Percentiles rank a stretch among this genome's conserved stretches.
These are phyloP conservation scores for Dynastes tityus DNA, from an alignment of 2,888 invertebrate genomes.

Conservation along the genomic window DNA sequence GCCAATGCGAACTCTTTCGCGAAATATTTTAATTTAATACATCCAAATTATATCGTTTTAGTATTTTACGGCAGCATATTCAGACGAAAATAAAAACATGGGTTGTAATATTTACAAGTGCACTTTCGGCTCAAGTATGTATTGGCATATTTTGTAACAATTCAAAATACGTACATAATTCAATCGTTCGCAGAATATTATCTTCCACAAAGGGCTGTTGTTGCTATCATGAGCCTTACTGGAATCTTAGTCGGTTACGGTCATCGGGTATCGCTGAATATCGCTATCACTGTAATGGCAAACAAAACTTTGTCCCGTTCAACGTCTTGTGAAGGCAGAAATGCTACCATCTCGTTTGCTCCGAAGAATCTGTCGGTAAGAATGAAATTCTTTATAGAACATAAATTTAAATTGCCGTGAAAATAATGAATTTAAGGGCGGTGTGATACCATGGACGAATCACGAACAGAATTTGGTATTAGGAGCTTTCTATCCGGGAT, in stretches of 20 bases:
- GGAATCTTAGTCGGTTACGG: conserved; percentile 48
- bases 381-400: neutral
- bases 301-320: conserved; percentile 6
- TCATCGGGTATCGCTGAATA: conserved; percentile 41
- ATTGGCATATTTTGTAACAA: neutral
- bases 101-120: conserved; percentile 39
- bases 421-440: conserved; percentile 34
- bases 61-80: no score
- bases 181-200: conserved; percentile 6
- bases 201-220: conserved; percentile 28
- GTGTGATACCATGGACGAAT: conserved; percentile 45
- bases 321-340: conserved; percentile 16
- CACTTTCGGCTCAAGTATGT: conserved; percentile 32
- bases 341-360: neutral
- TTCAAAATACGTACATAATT: neutral
- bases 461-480: conserved; percentile 39
- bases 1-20: neutral
- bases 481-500: conserved; percentile 51
- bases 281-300: conserved; percentile 48
- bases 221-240: conserved; percentile 22
- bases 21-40: no score
- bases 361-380: conserved; percentile 16
- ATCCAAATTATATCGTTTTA: no score
- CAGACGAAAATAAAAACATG: conserved; percentile 7
- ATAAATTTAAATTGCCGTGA: neutral